A percentile compares a stretch with the other conserved stretches of the same genome.
phyloP scores from a whole-genome alignment of 1,140 invertebrate species.

The Ladona fulva region DNA sequence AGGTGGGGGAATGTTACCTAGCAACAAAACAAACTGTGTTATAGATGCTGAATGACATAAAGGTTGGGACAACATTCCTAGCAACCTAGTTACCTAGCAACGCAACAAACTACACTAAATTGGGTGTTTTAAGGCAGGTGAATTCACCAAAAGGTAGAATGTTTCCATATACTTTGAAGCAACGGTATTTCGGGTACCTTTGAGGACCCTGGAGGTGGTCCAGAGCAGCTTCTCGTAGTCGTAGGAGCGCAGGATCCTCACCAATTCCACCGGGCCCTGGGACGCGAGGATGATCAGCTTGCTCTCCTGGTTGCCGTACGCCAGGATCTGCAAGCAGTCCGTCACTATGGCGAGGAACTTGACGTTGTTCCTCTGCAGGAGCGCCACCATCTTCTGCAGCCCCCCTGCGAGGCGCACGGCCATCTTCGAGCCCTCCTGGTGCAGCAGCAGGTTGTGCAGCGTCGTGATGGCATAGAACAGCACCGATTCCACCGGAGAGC shows the following conservation, averaged over 20 bases:
- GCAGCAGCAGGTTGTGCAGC: conserved; percentile 92
- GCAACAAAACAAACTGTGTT: too few relatives aligned
- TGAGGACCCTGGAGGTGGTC: conserved; percentile 95
- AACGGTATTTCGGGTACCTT: too few relatives aligned
- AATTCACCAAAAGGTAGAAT: too few relatives aligned
- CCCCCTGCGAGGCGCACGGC: conserved; percentile 92
- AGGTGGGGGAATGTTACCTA: too few relatives aligned
- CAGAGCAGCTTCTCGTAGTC: conserved; percentile 97
- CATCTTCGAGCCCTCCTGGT: conserved; percentile 98
- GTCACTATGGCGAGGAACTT: conserved; percentile 98
- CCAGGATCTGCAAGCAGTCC: conserved; percentile 95
- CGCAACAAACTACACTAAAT: too few relatives aligned
- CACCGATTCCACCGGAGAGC: conserved; percentile 92
- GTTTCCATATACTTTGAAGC: too few relatives aligned
- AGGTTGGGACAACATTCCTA: too few relatives aligned
- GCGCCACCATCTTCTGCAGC: conserved; percentile 94
- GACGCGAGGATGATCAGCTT: conserved; percentile 96
- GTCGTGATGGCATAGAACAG: conserved; percentile 98
- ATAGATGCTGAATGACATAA: too few relatives aligned
- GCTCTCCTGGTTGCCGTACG: conserved; percentile 98
- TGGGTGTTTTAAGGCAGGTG: too few relatives aligned
- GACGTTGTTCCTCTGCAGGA: conserved; percentile 91
- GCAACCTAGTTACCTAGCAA: too few relatives aligned
- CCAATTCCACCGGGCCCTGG: conserved; percentile 91
- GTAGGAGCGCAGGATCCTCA: conserved; percentile 93